Evolutionary conservation across 2,888 invertebrate genomes (phyloP).

Genomic region (Operophtera brumata): DNA sequence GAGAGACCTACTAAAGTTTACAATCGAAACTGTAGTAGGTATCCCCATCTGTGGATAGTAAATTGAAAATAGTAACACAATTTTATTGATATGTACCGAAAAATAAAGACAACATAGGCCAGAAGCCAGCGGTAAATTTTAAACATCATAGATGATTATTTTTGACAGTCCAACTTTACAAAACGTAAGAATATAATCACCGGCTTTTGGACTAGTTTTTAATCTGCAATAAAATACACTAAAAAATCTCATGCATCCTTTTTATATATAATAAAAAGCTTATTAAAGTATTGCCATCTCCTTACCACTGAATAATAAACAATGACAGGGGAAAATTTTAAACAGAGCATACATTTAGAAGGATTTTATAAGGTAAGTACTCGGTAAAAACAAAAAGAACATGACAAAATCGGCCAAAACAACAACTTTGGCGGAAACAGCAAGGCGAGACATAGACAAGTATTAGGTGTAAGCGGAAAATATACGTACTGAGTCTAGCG

Average conservation of each 20-base stretch:
- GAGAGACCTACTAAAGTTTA: too few relatives aligned
- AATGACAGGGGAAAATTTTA: neutral
- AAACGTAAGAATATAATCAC: neutral
- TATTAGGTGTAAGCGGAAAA: conserved; percentile 57
- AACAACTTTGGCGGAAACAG: conserved; percentile 50
- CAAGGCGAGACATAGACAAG: conserved; percentile 29
- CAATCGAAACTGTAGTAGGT: too few relatives aligned
- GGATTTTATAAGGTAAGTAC: conserved; percentile 14
- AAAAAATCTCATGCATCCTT: neutral
- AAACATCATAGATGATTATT: neutral
- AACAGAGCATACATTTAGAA: neutral
- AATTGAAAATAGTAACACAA: neutral
- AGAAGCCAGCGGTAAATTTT: neutral
- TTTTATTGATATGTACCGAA: conserved; percentile 40
- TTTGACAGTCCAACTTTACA: neutral
- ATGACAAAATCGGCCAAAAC: conserved; percentile 56
- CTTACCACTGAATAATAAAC: too few relatives aligned
- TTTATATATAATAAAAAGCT: neutral
- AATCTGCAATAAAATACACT: neutral
- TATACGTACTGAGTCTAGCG: conserved; percentile 26
- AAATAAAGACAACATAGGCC: conserved; percentile 3
- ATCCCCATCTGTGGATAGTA: neutral
- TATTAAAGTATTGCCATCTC: too few relatives aligned
- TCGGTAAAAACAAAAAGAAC: conserved; percentile 54
- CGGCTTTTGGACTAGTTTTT: neutral